Evolutionary conservation across 2,797 vertebrate species (phyloP).

Genomic region (Acanthiza pusilla): DNA sequence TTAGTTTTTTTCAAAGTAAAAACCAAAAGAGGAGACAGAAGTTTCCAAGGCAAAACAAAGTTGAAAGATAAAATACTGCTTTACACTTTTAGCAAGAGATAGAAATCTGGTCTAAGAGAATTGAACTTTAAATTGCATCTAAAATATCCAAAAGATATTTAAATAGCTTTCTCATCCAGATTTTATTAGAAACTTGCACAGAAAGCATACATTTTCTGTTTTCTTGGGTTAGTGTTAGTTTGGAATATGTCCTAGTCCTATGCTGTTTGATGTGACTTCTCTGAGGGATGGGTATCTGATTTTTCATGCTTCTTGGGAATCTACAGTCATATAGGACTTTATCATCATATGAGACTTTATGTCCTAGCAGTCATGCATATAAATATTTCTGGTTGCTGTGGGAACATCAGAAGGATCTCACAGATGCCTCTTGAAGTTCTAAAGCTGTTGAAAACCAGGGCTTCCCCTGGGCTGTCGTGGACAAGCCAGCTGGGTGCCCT

Average conservation of each 20-base stretch:
- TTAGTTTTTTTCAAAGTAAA: background rate
- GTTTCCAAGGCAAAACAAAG: background rate
- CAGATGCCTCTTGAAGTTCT: background rate
- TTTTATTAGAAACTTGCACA: background rate
- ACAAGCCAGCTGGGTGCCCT: background rate
- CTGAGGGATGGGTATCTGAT: background rate
- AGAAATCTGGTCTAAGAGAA: background rate
- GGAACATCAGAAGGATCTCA: background rate
- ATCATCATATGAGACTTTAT: background rate
- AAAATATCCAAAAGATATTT: background rate
- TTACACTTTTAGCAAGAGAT: background rate
- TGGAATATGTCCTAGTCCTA: background rate
- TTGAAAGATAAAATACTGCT: background rate
- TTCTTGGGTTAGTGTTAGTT: background rate
- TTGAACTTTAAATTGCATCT: background rate
- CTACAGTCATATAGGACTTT: background rate
- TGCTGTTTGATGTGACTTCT: background rate
- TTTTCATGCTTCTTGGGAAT: background rate
- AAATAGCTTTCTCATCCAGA: background rate
- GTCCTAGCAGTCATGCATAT: background rate
- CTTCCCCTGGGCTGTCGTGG: accelerated
- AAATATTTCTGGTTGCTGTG: background rate
- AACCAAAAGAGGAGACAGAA: background rate
- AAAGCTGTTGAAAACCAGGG: background rate
- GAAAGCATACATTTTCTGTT: background rate